Evolutionary conservation across 2,888 invertebrate species (phyloP).

Genomic region (Aporophyla lueneburgensis): DNA sequence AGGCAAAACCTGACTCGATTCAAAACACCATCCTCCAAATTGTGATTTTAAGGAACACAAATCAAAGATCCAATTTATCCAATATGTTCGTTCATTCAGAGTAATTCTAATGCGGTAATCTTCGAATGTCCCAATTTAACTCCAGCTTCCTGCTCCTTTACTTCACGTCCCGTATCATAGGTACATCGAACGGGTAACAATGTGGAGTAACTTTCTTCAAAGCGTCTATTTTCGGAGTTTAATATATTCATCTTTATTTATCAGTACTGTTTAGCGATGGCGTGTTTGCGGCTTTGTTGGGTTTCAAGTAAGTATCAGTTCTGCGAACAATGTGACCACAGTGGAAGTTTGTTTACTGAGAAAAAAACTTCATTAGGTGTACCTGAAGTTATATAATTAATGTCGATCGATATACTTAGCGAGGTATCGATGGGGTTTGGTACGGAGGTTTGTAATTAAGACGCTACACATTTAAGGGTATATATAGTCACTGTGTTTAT

Average conservation of each 20-base stretch:
- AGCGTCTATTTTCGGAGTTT: slow-evolving; percentile 5
- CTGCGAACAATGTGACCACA: not conserved
- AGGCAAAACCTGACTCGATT: not conserved
- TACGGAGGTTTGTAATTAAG: not conserved
- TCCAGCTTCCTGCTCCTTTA: not conserved
- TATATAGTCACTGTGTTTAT: not conserved
- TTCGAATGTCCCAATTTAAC: not conserved
- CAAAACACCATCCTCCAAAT: not conserved
- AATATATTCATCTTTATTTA: not conserved
- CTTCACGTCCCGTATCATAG: not conserved
- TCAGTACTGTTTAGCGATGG: not conserved
- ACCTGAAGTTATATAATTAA: not conserved
- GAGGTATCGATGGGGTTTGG: not conserved
- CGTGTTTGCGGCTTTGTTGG: slow-evolving; percentile 2
- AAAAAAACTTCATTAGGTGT: not conserved
- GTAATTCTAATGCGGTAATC: slow-evolving; percentile 23
- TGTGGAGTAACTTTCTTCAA: slow-evolving; percentile 6
- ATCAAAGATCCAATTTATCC: slow-evolving; percentile 12
- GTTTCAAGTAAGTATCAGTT: slow-evolving; percentile 18
- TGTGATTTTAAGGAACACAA: not conserved
- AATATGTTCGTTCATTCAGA: slow-evolving; percentile 21
- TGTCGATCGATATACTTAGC: not conserved
- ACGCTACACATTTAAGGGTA: not conserved
- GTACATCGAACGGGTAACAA: slow-evolving; percentile 20
- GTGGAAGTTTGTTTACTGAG: not conserved